Percentiles rank a stretch among this genome's conserved stretches.
phyloP scores from a whole-genome alignment of 2,797 vertebrate species.

The Okamejei kenojei region DNA sequence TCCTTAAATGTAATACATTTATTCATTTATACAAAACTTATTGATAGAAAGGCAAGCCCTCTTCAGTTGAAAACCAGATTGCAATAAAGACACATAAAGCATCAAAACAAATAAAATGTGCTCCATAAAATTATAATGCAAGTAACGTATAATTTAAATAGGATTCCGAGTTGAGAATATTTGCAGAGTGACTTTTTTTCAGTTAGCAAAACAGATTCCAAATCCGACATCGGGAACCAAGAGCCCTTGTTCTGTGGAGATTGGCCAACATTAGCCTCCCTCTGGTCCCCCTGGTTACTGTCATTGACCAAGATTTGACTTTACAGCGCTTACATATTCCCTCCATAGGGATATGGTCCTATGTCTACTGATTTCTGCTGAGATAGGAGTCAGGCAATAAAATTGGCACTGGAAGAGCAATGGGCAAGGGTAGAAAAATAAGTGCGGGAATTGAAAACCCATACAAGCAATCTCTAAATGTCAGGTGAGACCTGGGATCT shows the following conservation, averaged over 20 bases:
- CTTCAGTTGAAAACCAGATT: conserved; percentile 15
- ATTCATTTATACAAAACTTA: conserved; percentile 34
- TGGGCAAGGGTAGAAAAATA: not conserved
- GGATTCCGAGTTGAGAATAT: not conserved
- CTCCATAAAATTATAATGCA: conserved; percentile 2
- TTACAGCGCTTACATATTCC: not conserved
- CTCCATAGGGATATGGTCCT: not conserved
- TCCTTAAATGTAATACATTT: conserved; percentile 14
- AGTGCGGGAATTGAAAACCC: not conserved
- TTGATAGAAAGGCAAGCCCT: not conserved
- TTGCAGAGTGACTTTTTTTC: not conserved
- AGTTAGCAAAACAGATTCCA: not conserved
- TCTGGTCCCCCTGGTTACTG: not conserved
- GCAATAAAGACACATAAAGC: not conserved
- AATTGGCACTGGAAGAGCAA: not conserved
- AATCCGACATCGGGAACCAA: not conserved
- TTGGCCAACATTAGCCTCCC: not conserved
- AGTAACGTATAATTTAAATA: not conserved
- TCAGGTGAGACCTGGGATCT: not conserved
- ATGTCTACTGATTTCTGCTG: not conserved
- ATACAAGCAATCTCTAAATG: not conserved
- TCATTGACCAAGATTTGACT: not conserved
- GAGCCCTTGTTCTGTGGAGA: not conserved
- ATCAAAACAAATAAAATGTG: conserved; percentile 22
- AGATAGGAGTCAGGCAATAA: not conserved